A percentile compares a stretch with the other conserved stretches of the same genome.
phyloP scores from a whole-genome alignment of 2,113 vertebrate genomes.

The Canis aureus region DNA sequence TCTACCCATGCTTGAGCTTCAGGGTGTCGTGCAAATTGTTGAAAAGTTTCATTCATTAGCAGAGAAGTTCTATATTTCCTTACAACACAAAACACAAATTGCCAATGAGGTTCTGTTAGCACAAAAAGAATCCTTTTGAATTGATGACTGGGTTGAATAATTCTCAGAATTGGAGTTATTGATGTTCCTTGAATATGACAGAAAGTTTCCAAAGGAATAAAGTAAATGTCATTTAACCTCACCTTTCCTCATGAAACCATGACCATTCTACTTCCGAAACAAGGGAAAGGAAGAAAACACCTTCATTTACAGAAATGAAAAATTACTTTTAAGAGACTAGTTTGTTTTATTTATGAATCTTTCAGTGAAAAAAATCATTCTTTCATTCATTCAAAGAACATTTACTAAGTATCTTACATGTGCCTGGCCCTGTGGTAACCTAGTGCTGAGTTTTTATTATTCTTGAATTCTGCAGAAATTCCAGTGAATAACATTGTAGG shows the following conservation, averaged over 20 bases:
- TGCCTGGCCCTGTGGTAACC: not conserved
- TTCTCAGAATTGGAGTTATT: not conserved
- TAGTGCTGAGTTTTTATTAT: not conserved
- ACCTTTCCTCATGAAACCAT: conserved; percentile 65
- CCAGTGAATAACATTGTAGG: not conserved
- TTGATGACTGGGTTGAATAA: not conserved
- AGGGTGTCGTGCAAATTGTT: not conserved
- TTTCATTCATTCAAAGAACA: conserved; percentile 10
- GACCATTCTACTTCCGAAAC: conserved; percentile 51
- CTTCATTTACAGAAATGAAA: not conserved
- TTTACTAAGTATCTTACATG: not conserved
- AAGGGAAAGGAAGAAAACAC: not conserved
- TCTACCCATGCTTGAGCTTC: not conserved
- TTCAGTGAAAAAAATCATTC: not conserved
- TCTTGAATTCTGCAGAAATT: conserved; percentile 13
- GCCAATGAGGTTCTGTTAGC: not conserved
- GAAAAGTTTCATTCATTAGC: conserved; percentile 32
- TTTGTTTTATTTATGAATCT: not conserved
- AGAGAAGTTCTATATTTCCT: not conserved
- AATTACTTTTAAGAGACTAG: not conserved
- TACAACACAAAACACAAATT: not conserved
- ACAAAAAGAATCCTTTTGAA: conserved; percentile 22
- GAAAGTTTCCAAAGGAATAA: not conserved
- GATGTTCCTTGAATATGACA: not conserved
- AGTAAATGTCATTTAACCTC: not conserved